Conservation (phyloP, 2,113 vertebrate genomes). For the Cyprinodon tularosa region DNA sequence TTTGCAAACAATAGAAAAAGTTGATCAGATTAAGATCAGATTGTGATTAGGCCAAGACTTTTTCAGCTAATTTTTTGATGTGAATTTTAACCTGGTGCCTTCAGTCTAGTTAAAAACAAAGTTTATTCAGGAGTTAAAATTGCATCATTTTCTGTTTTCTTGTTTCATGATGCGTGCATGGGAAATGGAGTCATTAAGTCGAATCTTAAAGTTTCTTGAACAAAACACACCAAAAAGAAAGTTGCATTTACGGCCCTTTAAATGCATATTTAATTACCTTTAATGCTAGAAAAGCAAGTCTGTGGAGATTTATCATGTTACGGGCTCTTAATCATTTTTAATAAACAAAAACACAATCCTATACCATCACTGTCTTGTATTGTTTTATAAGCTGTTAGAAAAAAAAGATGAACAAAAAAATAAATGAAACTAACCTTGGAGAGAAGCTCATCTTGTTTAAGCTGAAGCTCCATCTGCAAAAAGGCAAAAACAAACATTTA, state of each 20-base stretch:
- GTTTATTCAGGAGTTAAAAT: neutral
- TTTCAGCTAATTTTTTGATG: neutral
- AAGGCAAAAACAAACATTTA: neutral
- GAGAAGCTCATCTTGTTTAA: slow-evolving; percentile 51
- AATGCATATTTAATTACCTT: neutral
- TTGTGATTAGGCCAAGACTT: neutral
- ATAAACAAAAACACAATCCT: too few species aligned
- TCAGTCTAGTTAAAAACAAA: neutral
- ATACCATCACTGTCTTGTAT: neutral
- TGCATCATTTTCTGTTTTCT: too few species aligned
- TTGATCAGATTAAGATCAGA: neutral
- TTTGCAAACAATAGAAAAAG: neutral
- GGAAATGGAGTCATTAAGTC: neutral
- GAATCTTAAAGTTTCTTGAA: neutral
- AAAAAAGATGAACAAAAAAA: neutral
- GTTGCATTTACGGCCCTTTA: neutral
- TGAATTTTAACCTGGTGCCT: neutral
- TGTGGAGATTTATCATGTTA: too few species aligned
- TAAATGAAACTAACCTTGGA: slow-evolving; percentile 41
- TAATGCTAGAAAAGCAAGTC: neutral
- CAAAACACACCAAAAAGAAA: too few species aligned
- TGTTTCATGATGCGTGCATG: neutral
- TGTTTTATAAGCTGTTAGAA: too few species aligned
- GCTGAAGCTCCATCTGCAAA: slow-evolving; percentile 55
- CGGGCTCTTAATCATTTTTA: too few species aligned